Evolutionary conservation across 2,888 invertebrate genomes (phyloP).

Genomic region (Gymnoscelis rufifasciata): DNA sequence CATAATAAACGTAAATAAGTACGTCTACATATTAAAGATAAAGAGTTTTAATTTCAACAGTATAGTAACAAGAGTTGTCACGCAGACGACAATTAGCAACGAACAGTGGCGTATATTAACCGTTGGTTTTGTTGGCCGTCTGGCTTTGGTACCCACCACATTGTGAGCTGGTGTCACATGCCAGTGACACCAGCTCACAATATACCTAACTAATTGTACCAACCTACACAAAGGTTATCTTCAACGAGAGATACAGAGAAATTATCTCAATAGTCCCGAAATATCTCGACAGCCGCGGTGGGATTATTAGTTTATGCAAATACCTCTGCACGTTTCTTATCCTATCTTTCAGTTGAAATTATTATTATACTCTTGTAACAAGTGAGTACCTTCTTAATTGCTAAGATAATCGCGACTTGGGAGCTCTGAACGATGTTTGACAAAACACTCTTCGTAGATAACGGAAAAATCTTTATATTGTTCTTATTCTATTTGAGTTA

Average conservation of each 20-base stretch:
- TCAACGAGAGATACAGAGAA: constrained; percentile 9
- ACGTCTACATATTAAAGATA: too few relatives aligned
- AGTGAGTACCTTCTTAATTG: not conserved
- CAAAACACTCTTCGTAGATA: not conserved
- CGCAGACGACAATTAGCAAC: too few relatives aligned
- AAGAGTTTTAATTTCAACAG: too few relatives aligned
- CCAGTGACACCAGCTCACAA: too few relatives aligned
- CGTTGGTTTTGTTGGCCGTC: too few relatives aligned
- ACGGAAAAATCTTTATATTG: not conserved
- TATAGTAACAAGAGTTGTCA: too few relatives aligned
- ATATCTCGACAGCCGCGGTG: constrained; percentile 15
- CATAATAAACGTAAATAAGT: too few relatives aligned
- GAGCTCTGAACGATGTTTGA: not conserved
- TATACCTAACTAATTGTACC: not conserved
- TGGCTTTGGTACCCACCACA: too few relatives aligned
- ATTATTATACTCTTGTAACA: constrained; percentile 2
- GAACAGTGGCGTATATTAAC: too few relatives aligned
- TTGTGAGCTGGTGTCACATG: too few relatives aligned
- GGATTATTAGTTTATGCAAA: constrained; percentile 21
- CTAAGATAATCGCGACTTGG: constrained; percentile 1
- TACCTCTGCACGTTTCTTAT: constrained; percentile 15
- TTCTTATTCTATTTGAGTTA: not conserved
- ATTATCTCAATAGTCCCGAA: constrained; percentile 13
- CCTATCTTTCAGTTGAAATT: constrained; percentile 10
- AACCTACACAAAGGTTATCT: not conserved